Conservation (phyloP, 2,888 invertebrate species). For the Apomyelois bistriatella region DNA sequence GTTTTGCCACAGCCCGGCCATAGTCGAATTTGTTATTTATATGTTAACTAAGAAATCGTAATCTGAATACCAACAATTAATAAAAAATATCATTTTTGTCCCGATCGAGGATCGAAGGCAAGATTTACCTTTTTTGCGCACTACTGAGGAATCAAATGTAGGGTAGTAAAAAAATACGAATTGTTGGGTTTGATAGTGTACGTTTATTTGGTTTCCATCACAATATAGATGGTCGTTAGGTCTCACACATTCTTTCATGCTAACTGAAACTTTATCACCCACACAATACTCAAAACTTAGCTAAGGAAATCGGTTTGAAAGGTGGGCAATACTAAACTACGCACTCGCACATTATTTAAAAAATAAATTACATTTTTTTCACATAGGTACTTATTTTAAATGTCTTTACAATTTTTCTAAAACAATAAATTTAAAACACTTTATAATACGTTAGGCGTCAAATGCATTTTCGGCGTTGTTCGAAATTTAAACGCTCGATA, state of each 20-base stretch:
- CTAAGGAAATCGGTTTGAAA: conserved; percentile 7
- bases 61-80: no score
- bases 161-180: background rate
- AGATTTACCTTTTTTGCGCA: no score
- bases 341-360: conserved; percentile 27
- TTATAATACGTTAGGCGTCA: conserved; percentile 7
- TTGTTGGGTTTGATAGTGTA: conserved; percentile 28
- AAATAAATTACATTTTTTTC: conserved; percentile 53
- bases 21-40: no score
- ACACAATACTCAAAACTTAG: conserved; percentile 25
- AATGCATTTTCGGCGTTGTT: conserved; percentile 24
- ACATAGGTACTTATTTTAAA: conserved; percentile 19
- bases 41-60: no score
- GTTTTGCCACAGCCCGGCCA: no score
- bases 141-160: background rate
- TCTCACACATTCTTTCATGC: conserved; percentile 28
- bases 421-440: conserved; percentile 10
- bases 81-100: no score
- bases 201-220: conserved; percentile 71
- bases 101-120: no score
- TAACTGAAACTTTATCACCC: conserved; percentile 26
- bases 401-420: conserved; percentile 46
- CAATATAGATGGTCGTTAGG: conserved; percentile 36
- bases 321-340: conserved; percentile 23
- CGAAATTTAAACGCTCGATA: background rate